These are phyloP conservation scores for Thripadectes ignobilis DNA, from an alignment of 2,797 vertebrate species.

Conservation along the genomic window DNA sequence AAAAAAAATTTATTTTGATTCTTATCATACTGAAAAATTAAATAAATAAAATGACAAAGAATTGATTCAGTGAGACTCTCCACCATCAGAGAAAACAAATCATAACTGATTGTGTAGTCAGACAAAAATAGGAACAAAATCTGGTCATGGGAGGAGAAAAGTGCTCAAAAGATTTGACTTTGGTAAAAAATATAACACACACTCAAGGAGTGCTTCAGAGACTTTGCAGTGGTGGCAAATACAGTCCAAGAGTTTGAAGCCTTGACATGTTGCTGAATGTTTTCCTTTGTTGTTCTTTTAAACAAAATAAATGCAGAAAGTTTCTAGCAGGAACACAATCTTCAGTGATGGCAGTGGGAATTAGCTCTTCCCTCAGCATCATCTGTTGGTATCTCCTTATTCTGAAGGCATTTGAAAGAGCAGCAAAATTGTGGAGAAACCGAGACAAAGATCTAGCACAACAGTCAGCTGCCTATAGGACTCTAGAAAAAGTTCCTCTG, in stretches of 20 bases:
- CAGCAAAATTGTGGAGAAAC: background rate
- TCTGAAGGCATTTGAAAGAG: constrained; percentile 19
- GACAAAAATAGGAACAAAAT: constrained; percentile 8
- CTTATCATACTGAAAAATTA: constrained; percentile 45
- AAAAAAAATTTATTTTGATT: constrained; percentile 69
- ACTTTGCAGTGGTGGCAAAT: constrained; percentile 13
- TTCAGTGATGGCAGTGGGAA: background rate
- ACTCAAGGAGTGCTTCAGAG: background rate
- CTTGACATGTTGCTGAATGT: background rate
- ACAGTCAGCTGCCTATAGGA: background rate
- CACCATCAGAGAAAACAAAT: background rate
- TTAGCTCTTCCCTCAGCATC: background rate
- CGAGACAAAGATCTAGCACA: background rate
- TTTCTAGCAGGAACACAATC: background rate
- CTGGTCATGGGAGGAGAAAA: constrained; percentile 11
- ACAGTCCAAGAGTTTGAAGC: background rate
- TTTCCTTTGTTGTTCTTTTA: background rate
- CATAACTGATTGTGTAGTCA: background rate
- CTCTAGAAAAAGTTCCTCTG: background rate
- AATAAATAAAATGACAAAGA: constrained; percentile 65
- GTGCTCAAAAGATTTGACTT: constrained; percentile 47
- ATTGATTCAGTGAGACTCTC: constrained; percentile 1
- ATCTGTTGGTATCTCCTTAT: background rate
- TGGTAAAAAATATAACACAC: constrained; percentile 31
- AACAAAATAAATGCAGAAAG: background rate